These are phyloP conservation scores for Myrmecobius fasciatus DNA, from an alignment of 2,113 vertebrate genomes.

Conservation along the genomic window DNA sequence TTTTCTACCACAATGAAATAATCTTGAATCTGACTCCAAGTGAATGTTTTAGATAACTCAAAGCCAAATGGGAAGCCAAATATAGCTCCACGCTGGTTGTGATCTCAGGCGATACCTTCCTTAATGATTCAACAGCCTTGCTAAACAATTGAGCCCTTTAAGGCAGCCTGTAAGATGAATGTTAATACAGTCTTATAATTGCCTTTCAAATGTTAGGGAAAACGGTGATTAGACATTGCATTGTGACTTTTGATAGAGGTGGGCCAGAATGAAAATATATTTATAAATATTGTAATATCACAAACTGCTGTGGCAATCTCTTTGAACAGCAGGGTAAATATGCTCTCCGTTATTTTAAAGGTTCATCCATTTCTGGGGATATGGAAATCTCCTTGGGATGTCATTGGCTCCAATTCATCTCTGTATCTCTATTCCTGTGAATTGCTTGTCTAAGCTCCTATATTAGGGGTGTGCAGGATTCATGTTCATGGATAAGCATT, in stretches of 20 bases:
- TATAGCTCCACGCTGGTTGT: constrained; percentile 68
- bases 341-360: constrained; percentile 78
- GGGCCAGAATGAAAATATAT: constrained; percentile 80
- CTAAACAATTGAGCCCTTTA: constrained; percentile 75
- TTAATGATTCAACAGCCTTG: constrained; percentile 75
- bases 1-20: constrained; percentile 59
- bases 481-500: not conserved
- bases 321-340: constrained; percentile 80
- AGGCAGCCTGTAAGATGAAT: constrained; percentile 77
- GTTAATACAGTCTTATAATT: constrained; percentile 78
- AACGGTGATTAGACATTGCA: constrained; percentile 80
- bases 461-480: not conserved
- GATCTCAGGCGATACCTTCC: constrained; percentile 66
- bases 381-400: constrained; percentile 79
- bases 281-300: constrained; percentile 84
- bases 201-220: constrained; percentile 76
- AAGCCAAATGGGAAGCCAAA: constrained; percentile 61
- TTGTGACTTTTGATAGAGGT: constrained; percentile 74
- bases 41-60: constrained; percentile 59
- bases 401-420: constrained; percentile 64
- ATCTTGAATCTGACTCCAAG: constrained; percentile 42
- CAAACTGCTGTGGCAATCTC: constrained; percentile 73
- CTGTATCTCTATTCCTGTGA: constrained; percentile 52
- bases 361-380: constrained; percentile 71
- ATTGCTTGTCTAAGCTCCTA: not conserved